Conservation (phyloP, 2,888 invertebrate species). For the Trissoscelio sp. region DNA sequence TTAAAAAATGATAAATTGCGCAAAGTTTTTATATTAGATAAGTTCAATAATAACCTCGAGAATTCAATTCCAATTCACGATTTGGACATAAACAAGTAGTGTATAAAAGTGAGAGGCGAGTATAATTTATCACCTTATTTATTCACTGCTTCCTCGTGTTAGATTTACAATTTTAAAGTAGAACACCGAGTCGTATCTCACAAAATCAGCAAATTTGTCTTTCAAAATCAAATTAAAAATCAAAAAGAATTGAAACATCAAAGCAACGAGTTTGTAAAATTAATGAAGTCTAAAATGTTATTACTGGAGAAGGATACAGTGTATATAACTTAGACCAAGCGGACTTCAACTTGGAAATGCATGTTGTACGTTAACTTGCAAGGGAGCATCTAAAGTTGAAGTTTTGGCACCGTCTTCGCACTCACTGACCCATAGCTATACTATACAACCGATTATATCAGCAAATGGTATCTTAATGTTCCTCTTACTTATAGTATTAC, state of each 20-base stretch:
- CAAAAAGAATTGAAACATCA: not conserved
- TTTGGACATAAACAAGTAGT: not conserved
- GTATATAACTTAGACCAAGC: slow-evolving; percentile 51
- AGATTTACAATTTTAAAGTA: not conserved
- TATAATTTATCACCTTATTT: not conserved
- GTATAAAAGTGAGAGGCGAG: not conserved
- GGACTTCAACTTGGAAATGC: slow-evolving; percentile 51
- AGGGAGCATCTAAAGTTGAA: slow-evolving; percentile 55
- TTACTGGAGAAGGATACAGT: not conserved
- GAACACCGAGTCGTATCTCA: slow-evolving; percentile 16
- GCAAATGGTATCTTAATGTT: not conserved
- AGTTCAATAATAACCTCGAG: not conserved
- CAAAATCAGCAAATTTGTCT: slow-evolving; percentile 40
- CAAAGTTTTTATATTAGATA: not conserved
- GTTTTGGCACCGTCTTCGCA: slow-evolving; percentile 14
- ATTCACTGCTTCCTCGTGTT: not conserved
- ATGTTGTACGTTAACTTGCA: slow-evolving; percentile 48
- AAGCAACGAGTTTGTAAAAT: slow-evolving; percentile 14
- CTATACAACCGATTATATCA: not conserved
- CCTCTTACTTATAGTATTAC: slow-evolving; percentile 20
- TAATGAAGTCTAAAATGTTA: not conserved
- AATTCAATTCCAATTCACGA: not conserved
- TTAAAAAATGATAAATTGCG: not conserved
- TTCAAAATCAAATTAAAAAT: not conserved
- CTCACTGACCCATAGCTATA: slow-evolving; percentile 53